Conservation (phyloP, 2,113 vertebrate species). For the Pyrgilauda ruficollis region DNA sequence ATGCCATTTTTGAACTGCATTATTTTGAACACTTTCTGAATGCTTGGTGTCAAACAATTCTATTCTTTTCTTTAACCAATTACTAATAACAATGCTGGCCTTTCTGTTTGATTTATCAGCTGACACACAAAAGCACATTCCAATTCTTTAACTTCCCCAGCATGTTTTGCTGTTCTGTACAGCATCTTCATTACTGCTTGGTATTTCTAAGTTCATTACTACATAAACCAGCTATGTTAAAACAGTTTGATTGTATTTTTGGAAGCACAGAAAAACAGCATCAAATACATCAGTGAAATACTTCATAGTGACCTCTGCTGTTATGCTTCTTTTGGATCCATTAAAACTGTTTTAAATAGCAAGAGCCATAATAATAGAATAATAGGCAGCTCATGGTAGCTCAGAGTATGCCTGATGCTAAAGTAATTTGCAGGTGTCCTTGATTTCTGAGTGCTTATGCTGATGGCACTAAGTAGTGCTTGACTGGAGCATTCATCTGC, state of each 20-base stretch:
- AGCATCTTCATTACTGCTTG: slow-evolving; percentile 11
- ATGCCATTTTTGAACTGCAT: not conserved
- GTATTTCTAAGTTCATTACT: slow-evolving; percentile 17
- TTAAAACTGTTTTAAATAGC: not conserved
- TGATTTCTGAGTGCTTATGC: not conserved
- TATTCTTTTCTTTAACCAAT: not conserved
- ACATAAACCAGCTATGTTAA: slow-evolving; percentile 39
- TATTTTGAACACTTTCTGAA: not conserved
- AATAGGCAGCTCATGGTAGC: not conserved
- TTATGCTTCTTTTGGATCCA: slow-evolving; percentile 5
- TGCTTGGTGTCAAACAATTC: not conserved
- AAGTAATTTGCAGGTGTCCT: not conserved
- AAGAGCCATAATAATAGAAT: not conserved
- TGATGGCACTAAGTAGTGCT: not conserved
- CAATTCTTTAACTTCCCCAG: not conserved
- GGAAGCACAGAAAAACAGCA: slow-evolving; percentile 7
- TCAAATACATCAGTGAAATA: slow-evolving; percentile 21
- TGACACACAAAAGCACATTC: not conserved
- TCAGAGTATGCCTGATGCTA: not conserved
- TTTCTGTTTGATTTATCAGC: not conserved
- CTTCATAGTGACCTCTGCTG: slow-evolving; percentile 25
- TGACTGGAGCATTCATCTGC: not conserved
- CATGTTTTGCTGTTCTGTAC: slow-evolving; percentile 13
- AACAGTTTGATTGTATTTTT: slow-evolving; percentile 43
- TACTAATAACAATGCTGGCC: not conserved